Percentiles rank a stretch among this genome's conserved stretches.
These are phyloP conservation scores for Tarsius wallacei DNA, from an alignment of 2,797 vertebrate species.

Conservation along the genomic window DNA sequence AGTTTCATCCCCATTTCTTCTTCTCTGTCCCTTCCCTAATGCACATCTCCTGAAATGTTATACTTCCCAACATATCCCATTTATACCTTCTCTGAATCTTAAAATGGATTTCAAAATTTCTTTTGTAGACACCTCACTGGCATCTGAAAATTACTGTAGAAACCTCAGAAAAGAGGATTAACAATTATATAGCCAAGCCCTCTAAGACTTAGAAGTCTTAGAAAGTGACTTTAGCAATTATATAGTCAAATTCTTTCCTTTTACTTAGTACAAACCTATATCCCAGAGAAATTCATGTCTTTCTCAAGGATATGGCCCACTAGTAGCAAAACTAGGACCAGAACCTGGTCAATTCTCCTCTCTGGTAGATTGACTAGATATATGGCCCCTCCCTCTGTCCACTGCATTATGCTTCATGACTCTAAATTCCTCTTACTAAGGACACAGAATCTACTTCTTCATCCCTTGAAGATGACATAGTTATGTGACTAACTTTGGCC, in stretches of 20 bases:
- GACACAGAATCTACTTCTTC: neutral
- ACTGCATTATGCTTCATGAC: neutral
- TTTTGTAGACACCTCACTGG: constrained; percentile 62
- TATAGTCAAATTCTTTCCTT: constrained; percentile 58
- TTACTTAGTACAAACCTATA: constrained; percentile 46
- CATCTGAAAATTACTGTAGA: constrained; percentile 30
- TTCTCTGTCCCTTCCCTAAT: neutral
- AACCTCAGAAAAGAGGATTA: constrained; percentile 61
- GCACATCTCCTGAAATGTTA: constrained; percentile 9
- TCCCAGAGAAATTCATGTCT: constrained; percentile 26
- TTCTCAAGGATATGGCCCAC: constrained; percentile 5
- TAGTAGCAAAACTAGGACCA: neutral
- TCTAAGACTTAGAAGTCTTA: constrained; percentile 44
- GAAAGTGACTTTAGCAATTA: constrained; percentile 69
- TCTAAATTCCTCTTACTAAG: neutral
- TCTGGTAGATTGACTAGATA: neutral
- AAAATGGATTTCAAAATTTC: constrained; percentile 64
- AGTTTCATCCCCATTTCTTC: neutral
- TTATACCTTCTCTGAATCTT: constrained; percentile 60
- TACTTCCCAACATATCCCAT: constrained; percentile 5
- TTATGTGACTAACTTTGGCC: neutral
- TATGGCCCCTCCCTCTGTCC: neutral
- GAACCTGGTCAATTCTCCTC: neutral
- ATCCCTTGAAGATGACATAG: neutral
- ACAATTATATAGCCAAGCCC: constrained; percentile 66